Base-by-base conservation (phyloP, 53 echinoderm and acorn worm genomes). In the Glandiceps talaboti region DNA sequence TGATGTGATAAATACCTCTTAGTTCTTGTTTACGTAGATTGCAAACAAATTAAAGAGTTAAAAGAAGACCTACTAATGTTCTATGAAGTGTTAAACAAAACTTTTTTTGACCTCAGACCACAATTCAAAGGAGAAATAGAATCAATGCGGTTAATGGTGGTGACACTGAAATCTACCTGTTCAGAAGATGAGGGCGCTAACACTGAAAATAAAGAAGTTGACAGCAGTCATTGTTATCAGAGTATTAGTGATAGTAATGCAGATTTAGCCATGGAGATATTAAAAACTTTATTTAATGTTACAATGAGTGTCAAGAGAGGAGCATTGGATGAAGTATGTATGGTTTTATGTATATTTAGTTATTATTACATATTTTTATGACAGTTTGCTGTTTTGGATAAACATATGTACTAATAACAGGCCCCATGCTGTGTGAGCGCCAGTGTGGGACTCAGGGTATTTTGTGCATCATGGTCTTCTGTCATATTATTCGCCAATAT, bases 201-300 rank as follows among this genome's bases (percentile, higher is more conserved):
- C 20, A 20, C 6, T 20, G 20, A 45, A 6, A 45, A 12, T 45
- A 45, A 6, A 45, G 64, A 45, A 45, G 20, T 20, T 12, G 64
- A 45, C 6, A 45, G 64, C 20, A 20, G 20, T 45, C 6, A 6
- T 12, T 6, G 6, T 6, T 45, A 45, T 20, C 6, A 12, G 20
- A 20, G 6, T 45, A 45, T 45, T 45, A 20, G 20, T 45, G 64
- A 45, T 45, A 45, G 64, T 45, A 20, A 97, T 74, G 81, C 90
- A 0, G 82, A 87, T 76, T 82, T 97, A 14, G 93, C 97, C 0
- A 85, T 93, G 26, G 97, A 97, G 77, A 88, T 97, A 25, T 87
- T 89, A 33, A 97, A 97, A 64, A 85, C 87, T 25, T 80, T 97
- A 14, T 97, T 97, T 83, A 97, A 97, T 77, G 85, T 88, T 1